Evolutionary conservation across 35 echinoderm and acorn worm genomes (phyloP).

Genomic region (Ophiothrix spiculata): DNA sequence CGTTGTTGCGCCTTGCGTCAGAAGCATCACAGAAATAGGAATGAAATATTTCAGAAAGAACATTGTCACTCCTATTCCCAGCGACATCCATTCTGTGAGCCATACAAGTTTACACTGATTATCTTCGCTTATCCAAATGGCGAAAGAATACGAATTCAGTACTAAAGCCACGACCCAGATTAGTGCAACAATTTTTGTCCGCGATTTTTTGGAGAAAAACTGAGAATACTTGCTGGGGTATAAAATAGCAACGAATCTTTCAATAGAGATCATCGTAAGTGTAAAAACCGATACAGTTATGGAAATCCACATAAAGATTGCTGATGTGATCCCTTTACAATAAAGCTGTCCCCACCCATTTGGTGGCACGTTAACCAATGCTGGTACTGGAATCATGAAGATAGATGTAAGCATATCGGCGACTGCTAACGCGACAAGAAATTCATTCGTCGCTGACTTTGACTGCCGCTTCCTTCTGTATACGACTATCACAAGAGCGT

Average conservation of each 20-base stretch:
- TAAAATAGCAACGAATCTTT: constrained; percentile 51
- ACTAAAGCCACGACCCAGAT: constrained; percentile 11
- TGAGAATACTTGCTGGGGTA: constrained; percentile 36
- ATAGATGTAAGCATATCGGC: constrained; percentile 36
- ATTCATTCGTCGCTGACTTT: constrained; percentile 6
- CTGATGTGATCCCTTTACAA: background rate
- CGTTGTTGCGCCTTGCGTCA: constrained; percentile 29
- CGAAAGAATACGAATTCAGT: constrained; percentile 21
- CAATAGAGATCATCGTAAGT: constrained; percentile 34
- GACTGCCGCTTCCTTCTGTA: background rate
- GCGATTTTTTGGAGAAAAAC: constrained; percentile 35
- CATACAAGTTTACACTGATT: constrained; percentile 8
- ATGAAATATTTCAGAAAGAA: constrained; percentile 51
- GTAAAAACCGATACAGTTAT: background rate
- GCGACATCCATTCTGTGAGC: constrained; percentile 15
- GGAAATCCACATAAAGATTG: background rate
- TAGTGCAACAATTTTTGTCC: constrained; percentile 3
- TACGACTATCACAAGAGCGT: constrained; percentile 13
- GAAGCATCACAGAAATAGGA: constrained; percentile 44
- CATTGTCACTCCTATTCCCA: constrained; percentile 35
- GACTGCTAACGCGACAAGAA: constrained; percentile 20
- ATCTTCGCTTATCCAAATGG: background rate
- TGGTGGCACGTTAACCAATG: background rate
- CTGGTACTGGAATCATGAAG: constrained; percentile 17
- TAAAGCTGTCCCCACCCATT: background rate